Base-by-base conservation (phyloP, 2,888 invertebrate species). In the Matsumyia berberina region DNA sequence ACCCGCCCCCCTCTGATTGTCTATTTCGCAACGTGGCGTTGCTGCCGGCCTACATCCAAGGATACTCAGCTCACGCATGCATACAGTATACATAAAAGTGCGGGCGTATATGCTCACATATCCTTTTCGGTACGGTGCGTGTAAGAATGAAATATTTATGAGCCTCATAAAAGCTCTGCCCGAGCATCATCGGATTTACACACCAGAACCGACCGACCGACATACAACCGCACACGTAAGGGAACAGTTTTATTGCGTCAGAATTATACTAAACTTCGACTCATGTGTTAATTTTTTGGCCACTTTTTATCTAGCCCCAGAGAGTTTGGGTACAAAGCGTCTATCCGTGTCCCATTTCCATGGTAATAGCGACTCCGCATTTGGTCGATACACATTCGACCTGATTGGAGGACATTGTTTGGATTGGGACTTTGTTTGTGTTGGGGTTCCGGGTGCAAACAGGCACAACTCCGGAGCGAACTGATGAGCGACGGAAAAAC, bases 201-300 rank as follows among this genome's bases (percentile, higher is more conserved):
- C 66, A 64, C 60, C 57, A 64, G 35, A 9, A 74, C 46, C 39
- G 15, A 24, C 46, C 49, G 15, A 42, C 19, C 44, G 39, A 74
- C 67, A n/a, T n/a, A n/a, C n/a, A 62, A n/a, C 62, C 37, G 11
- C 33, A 46, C 24, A 42, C 69, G 51, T 73, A 58, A 64, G 44
- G 69, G 73, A 70, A 57, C 62, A 57, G 35, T 79, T 85, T 85
- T 80, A 85, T 74, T 74, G 57, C 79, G 60, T 37, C 69, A 35
- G 60, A 42, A 77, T 62, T 60, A 69, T 60, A 60, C 69, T 64
- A 55, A 69, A 85, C 79, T 74, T 69, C 79, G 49, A 37, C 57
- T 64, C 67, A 58, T 79, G 83, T 85, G 79, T 85, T 85, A 85
- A 85, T 85, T 79, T 83, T 79, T 80, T 79, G 83, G 74, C 74